These are phyloP conservation scores for Trogon melanurus DNA, from an alignment of 2,113 vertebrate species.

Conservation along the genomic window DNA sequence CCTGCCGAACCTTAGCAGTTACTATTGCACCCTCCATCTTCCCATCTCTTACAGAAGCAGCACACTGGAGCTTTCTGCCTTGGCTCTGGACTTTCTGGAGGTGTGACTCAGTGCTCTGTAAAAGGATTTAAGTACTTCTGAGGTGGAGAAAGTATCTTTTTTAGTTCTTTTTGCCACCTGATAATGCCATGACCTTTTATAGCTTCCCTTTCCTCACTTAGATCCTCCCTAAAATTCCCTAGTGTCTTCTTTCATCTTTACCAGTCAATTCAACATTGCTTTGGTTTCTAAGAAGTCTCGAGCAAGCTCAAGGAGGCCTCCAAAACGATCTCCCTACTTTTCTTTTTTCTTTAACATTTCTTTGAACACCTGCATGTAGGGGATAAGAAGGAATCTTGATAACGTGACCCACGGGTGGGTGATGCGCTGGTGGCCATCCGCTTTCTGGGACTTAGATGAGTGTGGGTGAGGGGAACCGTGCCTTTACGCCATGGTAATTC, in stretches of 20 bases:
- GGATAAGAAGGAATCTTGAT: neutral
- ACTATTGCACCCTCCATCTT: neutral
- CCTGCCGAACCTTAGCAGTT: neutral
- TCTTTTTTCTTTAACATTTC: neutral
- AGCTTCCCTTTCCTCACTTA: neutral
- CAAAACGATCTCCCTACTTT: neutral
- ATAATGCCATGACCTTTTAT: neutral
- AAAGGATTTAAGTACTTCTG: neutral
- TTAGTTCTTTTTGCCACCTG: neutral
- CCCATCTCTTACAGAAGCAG: neutral
- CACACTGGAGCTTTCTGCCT: neutral
- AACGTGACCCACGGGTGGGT: fast-evolving
- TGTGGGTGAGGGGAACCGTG: neutral
- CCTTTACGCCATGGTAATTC: neutral
- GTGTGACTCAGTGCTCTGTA: neutral
- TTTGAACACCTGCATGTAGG: neutral
- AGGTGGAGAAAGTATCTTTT: neutral
- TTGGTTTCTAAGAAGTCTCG: neutral
- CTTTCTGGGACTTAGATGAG: neutral
- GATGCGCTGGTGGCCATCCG: neutral
- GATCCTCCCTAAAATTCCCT: neutral
- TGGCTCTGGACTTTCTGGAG: neutral
- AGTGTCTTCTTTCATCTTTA: neutral
- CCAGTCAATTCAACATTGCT: neutral
- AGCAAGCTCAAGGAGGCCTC: neutral